Percentiles rank a stretch among this genome's conserved stretches.
Conservation (phyloP, 2,113 vertebrate genomes). For the Marcusenius ussheri region DNA sequence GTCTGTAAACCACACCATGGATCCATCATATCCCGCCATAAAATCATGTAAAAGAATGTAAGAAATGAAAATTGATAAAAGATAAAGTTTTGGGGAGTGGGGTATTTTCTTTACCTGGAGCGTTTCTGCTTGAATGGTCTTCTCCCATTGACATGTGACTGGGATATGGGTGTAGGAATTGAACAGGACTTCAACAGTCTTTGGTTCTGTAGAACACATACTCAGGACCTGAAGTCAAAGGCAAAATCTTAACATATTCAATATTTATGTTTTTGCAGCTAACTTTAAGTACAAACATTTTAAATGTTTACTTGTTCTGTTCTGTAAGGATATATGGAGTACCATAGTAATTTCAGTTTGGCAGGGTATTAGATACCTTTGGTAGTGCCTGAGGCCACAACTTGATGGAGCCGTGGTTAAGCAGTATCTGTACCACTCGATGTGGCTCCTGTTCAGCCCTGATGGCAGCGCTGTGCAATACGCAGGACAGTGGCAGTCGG, state of each 20-base stretch:
- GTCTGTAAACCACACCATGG: not conserved
- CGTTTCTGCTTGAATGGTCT: constrained; percentile 46
- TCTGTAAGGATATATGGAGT: not conserved
- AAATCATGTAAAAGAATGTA: not conserved
- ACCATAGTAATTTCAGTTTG: not conserved
- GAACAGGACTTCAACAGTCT: constrained; percentile 56
- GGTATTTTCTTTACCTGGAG: constrained; percentile 45
- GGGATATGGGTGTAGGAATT: constrained; percentile 58
- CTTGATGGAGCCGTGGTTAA: constrained; percentile 60
- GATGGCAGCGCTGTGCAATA: constrained; percentile 38
- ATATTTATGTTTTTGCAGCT: not conserved
- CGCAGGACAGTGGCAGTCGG: constrained; percentile 48
- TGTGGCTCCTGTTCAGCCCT: constrained; percentile 36
- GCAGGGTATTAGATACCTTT: constrained; percentile 54
- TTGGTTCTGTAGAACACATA: constrained; percentile 38
- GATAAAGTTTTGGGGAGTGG: not conserved
- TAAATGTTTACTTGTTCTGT: not conserved
- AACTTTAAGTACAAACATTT: not conserved
- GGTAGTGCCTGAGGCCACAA: constrained; percentile 58
- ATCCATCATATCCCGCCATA: not conserved
- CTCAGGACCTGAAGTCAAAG: constrained; percentile 51
- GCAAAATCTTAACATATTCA: not conserved
- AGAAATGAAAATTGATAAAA: not conserved
- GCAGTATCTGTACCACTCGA: constrained; percentile 48
- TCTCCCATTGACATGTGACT: constrained; percentile 45